Evolutionary conservation across 2,113 vertebrate genomes (phyloP).

Genomic region (Mobula hypostoma): DNA sequence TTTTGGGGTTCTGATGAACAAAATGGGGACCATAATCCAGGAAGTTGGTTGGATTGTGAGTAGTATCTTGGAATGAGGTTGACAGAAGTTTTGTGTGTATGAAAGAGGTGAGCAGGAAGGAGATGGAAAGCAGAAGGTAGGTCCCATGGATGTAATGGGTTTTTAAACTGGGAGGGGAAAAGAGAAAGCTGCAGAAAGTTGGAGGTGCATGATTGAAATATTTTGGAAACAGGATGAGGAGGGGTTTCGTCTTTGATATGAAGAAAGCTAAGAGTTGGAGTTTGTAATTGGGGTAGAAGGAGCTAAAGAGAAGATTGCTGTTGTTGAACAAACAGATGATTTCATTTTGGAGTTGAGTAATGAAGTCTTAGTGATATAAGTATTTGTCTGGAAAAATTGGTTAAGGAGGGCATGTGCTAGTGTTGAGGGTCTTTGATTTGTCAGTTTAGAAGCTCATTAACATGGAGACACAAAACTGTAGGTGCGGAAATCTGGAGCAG

Average conservation of each 20-base stretch:
- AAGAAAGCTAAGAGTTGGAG: neutral
- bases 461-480: no score
- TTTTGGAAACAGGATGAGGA: neutral
- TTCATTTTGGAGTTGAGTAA: neutral
- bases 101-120: neutral
- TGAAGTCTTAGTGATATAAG: neutral
- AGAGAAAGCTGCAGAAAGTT: neutral
- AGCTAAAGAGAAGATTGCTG: neutral
- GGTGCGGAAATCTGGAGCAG: no score
- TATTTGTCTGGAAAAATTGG: neutral
- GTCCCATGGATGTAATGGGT: neutral
- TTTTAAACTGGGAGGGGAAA: neutral
- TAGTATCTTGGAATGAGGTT: neutral
- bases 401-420: no score
- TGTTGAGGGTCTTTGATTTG: neutral
- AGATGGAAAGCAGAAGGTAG: neutral
- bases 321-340: neutral
- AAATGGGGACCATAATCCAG: no score
- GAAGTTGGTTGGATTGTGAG: neutral
- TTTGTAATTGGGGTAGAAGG: neutral
- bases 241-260: neutral
- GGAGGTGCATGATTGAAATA: neutral
- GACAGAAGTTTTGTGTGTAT: neutral
- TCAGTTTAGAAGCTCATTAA: no score
- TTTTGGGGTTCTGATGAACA: no score